Base-by-base conservation (phyloP, 2,888 invertebrate species). In the Tridacna crocea region DNA sequence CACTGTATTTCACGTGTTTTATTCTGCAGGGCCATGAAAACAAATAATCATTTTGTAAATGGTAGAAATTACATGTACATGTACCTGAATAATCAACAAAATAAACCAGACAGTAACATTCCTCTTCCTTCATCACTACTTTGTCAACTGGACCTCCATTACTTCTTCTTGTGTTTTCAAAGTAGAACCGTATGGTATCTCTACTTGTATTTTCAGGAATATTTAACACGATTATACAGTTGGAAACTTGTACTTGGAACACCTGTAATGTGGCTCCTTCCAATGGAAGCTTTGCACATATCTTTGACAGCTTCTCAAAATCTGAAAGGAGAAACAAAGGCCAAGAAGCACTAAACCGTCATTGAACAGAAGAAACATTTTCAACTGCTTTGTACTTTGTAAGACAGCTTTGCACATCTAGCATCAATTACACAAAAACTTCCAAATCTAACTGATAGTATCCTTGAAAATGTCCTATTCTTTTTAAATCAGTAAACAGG, bases 151-250 rank as follows among this genome's bases (percentile, higher is more conserved):
- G 65, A 26, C 78, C 78, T 15, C 78, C 78, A 19, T 27, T 19
- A 66, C 78, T 78, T 24, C 55, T 63, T 19, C 65, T 63, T 11
- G 15, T 51, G 58, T 78, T 78, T 55, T 78, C 78, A 65, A 78
- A 78, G 58, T 78, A 78, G n/a, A 65, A 65, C 73, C 48, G 15
- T n/a, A 78, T 12, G 27, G 78, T 73, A 55, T 78, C 78, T 22
- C 13, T 27, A 8, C 51, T 13, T 11, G 82, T 80, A 2, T 51
- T 55, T 8, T 75, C 68, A n/a, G 73, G 73, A 13, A 84, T 17
- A n/a, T 87, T 82, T n/a, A 80, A 66, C 4, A 89, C 84, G 55
- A 87, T 70, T 55, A 87, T 80, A 75, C 87, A 87, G 61, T 85
- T 83, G 6, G 87, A 80, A 13, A 87, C 70, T 17, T 80, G 78